Base-by-base conservation (phyloP, 1,140 invertebrate genomes). In the Brachionus paranguensis region DNA sequence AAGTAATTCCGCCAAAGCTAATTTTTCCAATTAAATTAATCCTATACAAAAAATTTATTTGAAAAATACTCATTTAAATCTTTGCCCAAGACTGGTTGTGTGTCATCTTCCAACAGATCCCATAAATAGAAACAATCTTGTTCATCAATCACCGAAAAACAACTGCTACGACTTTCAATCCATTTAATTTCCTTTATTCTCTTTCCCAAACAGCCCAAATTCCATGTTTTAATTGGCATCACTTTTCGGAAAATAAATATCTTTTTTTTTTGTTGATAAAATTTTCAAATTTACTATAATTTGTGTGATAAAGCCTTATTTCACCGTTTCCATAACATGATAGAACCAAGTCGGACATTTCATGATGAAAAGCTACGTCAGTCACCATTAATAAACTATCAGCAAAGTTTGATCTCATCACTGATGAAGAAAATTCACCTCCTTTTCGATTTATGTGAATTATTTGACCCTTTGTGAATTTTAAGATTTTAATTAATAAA, bases 371-470 rank as follows among this genome's bases (percentile, higher is more conserved):
- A 20, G 78, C 20, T 14, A 81, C 17, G n/a, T 81, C 78, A 12
- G 78, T 81, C 33, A 81, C 78, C n/a, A 12, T 64, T 6, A 81
- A 37, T n/a, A 81, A 24, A 27, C 78, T 47, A 47, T 81, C 78
- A 1, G 53, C 20, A 64, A 37, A 60, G 20, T 81, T 68, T n/a
- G 78, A 81, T 64, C 53, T 41, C 64, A 81, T 60, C 27, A 68
- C 33, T 24, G 53, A 68, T n/a, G 37, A 33, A 12, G 78, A 81
- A 68, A 64, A 81, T 43, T 81, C 53, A 11, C 17, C 78, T 17
- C 78, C 78, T 64, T 68, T 60, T 81, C 78, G 41, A n/a, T 43
- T 81, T 14, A 81, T 60, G 20, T 81, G 78, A 81, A 81, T 68
- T 37, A 81, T 81, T 64, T 81, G 78, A 14, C 78, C 78, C 53